Conservation (phyloP, 2,113 vertebrate genomes). For the Anguilla rostrata region DNA sequence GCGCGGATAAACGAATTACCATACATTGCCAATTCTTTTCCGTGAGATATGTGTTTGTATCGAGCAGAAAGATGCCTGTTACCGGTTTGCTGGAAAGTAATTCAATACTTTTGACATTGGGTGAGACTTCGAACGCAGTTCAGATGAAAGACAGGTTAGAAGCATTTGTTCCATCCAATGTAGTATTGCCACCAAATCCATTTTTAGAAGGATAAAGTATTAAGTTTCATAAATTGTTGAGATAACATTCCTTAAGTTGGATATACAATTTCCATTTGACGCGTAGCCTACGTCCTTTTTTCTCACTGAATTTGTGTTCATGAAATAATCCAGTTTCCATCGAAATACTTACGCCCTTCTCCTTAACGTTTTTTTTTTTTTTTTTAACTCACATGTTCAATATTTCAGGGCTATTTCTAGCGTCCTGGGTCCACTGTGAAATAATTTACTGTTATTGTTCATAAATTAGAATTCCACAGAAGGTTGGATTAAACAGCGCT, state of each 20-base stretch:
- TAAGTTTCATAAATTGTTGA: neutral
- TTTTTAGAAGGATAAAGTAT: neutral
- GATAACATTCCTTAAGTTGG: neutral
- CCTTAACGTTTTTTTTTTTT: neutral
- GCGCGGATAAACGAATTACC: neutral
- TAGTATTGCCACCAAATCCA: neutral
- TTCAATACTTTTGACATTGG: conserved; percentile 3
- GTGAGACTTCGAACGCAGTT: neutral
- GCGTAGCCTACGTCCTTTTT: neutral
- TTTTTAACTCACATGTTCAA: neutral
- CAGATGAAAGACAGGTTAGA: neutral
- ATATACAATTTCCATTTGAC: neutral
- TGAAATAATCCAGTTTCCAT: neutral
- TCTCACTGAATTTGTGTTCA: neutral
- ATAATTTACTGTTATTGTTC: neutral
- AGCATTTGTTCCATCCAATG: neutral
- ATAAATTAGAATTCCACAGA: neutral
- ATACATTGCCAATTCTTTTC: neutral
- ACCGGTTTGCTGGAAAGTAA: neutral
- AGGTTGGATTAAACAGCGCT: neutral
- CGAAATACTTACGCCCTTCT: neutral
- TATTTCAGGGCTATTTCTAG: neutral
- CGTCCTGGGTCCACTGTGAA: neutral
- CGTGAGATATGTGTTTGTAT: neutral
- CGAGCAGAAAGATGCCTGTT: conserved; percentile 16